Evolutionary conservation across 2,888 invertebrate genomes (phyloP).

Genomic region (Epinotia ramella): DNA sequence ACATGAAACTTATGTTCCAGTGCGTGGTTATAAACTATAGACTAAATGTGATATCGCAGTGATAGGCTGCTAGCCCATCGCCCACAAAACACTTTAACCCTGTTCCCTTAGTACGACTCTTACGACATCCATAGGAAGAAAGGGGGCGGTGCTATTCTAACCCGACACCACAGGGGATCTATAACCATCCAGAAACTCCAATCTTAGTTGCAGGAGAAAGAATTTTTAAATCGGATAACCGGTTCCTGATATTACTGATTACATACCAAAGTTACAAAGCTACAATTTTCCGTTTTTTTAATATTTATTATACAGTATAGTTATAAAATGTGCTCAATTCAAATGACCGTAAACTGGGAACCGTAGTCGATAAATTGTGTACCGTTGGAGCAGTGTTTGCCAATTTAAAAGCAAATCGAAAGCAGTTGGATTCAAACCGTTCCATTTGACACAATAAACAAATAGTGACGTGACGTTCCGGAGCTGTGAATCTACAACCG

Average conservation of each 20-base stretch:
- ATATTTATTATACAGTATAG: not conserved
- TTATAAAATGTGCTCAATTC: not conserved
- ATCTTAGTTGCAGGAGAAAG: too few relatives aligned
- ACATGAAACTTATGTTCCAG: too few relatives aligned
- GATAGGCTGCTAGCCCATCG: too few relatives aligned
- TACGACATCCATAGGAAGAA: too few relatives aligned
- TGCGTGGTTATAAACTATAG: too few relatives aligned
- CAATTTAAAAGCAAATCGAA: slow-evolving; percentile 46
- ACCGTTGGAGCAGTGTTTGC: slow-evolving; percentile 37
- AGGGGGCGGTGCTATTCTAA: too few relatives aligned
- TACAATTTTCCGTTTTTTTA: not conserved
- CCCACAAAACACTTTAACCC: too few relatives aligned
- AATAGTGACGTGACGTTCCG: slow-evolving; percentile 19
- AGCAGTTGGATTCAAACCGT: slow-evolving; percentile 48
- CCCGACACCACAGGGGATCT: too few relatives aligned
- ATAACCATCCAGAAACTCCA: too few relatives aligned
- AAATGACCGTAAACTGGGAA: slow-evolving; percentile 9
- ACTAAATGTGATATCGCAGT: too few relatives aligned
- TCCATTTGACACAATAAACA: slow-evolving; percentile 62
- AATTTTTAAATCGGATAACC: not conserved
- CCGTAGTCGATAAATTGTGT: slow-evolving; percentile 11
- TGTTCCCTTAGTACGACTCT: too few relatives aligned
- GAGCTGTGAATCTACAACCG: slow-evolving; percentile 41
- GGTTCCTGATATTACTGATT: not conserved
- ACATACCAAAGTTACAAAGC: too few relatives aligned